These are phyloP conservation scores for Turritopsis dohrnii DNA, from an alignment of 30 jellyfish, hydroid and myxozoan species.

Conservation along the genomic window DNA sequence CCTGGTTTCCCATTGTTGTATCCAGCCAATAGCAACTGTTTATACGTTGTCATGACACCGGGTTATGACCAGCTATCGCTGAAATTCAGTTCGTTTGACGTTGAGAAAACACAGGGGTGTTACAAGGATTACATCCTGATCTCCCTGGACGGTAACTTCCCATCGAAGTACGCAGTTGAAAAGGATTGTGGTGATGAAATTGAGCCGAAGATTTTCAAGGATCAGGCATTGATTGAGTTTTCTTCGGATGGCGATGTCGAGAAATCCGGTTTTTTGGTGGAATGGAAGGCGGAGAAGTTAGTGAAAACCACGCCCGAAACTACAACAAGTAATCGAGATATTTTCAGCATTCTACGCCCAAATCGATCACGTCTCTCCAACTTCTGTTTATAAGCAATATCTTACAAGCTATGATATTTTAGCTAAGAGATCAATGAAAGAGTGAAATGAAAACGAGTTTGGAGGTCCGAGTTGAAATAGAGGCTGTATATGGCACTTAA, in stretches of 20 bases:
- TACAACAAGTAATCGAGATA: neutral
- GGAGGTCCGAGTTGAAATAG: too few species aligned
- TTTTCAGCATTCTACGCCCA: too few species aligned
- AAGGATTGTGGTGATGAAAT: constrained; percentile 61
- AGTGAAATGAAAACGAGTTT: too few species aligned
- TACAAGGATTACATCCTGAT: constrained; percentile 48
- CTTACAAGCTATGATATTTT: too few species aligned
- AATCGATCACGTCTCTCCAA: too few species aligned
- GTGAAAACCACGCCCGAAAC: neutral
- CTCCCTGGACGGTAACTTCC: constrained; percentile 53
- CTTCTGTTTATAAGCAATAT: too few species aligned
- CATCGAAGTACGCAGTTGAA: constrained; percentile 58
- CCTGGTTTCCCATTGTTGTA: constrained; percentile 51
- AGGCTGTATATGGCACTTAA: too few species aligned
- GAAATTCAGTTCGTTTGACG: constrained; percentile 42
- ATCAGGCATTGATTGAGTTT: constrained; percentile 80
- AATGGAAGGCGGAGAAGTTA: constrained; percentile 27
- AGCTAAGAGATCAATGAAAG: too few species aligned
- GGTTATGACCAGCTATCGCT: constrained; percentile 41
- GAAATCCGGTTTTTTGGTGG: constrained; percentile 21
- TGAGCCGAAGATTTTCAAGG: constrained; percentile 41
- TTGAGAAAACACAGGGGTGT: constrained; percentile 48
- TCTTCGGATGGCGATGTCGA: constrained; percentile 40
- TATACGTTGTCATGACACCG: constrained; percentile 56
- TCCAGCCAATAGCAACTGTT: constrained; percentile 49